A percentile compares a stretch with the other conserved stretches of the same genome.
Conservation (phyloP, 2,888 invertebrate genomes). For the Chouioia cunea region DNA sequence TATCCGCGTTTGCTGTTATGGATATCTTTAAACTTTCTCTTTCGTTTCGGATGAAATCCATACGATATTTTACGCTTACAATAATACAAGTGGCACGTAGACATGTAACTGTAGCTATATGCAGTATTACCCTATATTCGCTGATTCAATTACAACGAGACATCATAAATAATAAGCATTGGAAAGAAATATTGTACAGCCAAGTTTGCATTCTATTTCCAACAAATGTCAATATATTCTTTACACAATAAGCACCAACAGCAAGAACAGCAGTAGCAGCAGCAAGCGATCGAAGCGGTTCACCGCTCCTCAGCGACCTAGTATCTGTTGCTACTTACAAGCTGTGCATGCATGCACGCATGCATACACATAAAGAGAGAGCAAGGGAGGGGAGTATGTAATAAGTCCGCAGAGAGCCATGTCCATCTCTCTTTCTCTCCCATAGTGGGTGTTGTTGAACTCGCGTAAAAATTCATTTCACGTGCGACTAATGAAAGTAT, state of each 20-base stretch:
- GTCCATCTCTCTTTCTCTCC: neutral
- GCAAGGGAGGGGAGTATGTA: neutral
- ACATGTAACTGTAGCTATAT: neutral
- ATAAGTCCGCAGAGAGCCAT: neutral
- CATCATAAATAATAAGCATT: too few species aligned
- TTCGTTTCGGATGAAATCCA: neutral
- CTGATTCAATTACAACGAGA: too few species aligned
- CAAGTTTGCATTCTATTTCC: too few species aligned
- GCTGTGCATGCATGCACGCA: slow-evolving; percentile 3
- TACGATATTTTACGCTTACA: neutral
- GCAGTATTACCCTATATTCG: too few species aligned
- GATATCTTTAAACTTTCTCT: slow-evolving; percentile 1
- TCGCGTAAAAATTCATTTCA: neutral
- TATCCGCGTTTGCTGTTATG: neutral
- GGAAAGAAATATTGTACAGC: too few species aligned
- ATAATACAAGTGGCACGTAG: neutral
- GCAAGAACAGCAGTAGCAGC: too few species aligned
- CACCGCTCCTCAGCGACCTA: neutral
- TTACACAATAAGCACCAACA: too few species aligned
- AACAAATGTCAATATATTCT: too few species aligned
- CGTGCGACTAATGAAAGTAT: neutral
- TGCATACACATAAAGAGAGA: neutral
- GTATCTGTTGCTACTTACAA: neutral
- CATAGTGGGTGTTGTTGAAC: slow-evolving; percentile 22
- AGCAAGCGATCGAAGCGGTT: too few species aligned